Evolutionary conservation across 2,888 invertebrate species (phyloP).

Genomic region (Graphium colonna): DNA sequence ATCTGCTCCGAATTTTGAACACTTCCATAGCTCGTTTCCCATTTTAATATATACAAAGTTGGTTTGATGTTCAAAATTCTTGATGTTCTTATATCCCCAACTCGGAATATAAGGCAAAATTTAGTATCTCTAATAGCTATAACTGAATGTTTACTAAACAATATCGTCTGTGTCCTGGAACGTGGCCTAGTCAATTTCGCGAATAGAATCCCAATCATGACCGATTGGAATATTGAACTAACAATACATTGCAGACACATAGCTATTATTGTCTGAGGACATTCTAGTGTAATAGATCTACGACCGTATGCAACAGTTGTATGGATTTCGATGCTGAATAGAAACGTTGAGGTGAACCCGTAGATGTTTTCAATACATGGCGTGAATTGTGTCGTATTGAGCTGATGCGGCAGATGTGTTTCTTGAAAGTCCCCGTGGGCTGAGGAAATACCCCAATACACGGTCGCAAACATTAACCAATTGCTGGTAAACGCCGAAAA

Average conservation of each 20-base stretch:
- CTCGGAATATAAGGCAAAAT: constrained; percentile 93
- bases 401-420: constrained; percentile 79
- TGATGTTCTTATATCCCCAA: constrained; percentile 96
- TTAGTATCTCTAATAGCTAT: constrained; percentile 92
- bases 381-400: constrained; percentile 82
- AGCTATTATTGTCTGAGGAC: constrained; percentile 94
- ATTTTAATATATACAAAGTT: constrained; percentile 90
- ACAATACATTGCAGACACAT: constrained; percentile 97
- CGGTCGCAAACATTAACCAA: constrained; percentile 92
- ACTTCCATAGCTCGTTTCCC: constrained; percentile 87
- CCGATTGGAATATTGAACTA: constrained; percentile 92
- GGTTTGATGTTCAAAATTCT: constrained; percentile 96
- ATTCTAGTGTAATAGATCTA: constrained; percentile 93
- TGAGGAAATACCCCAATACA: constrained; percentile 95
- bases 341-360: constrained; percentile 94
- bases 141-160: constrained; percentile 94
- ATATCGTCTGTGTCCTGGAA: constrained; percentile 94
- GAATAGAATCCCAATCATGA: constrained; percentile 93
- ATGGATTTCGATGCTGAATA: constrained; percentile 97
- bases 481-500: constrained; percentile 90
- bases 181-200: constrained; percentile 97
- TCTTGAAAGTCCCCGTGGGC: constrained; percentile 92
- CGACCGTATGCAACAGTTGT: constrained; percentile 95
- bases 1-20: constrained; percentile 90
- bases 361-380: constrained; percentile 94